These are phyloP conservation scores for Berghia stephanieae DNA, from an alignment of 1,140 invertebrate species.

Conservation along the genomic window DNA sequence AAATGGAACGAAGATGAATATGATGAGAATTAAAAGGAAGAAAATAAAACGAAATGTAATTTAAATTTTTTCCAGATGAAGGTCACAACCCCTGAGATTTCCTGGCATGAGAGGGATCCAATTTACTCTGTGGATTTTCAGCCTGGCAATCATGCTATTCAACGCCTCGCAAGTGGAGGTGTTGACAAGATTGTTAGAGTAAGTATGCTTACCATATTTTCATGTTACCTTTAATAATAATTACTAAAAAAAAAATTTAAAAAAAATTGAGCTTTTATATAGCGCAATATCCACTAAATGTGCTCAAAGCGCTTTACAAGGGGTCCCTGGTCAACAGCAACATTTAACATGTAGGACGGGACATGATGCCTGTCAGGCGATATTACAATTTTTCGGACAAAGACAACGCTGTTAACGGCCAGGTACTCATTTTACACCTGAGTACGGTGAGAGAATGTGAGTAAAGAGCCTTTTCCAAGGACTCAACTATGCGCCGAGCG, in stretches of 20 bases:
- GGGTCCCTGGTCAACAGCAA: not conserved
- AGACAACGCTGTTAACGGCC: too few relatives aligned
- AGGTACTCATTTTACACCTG: too few relatives aligned
- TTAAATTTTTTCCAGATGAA: conserved; percentile 60
- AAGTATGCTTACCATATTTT: conserved; percentile 54
- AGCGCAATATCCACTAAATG: not conserved
- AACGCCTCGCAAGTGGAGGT: conserved; percentile 88
- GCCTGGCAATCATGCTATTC: conserved; percentile 70
- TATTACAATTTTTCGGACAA: too few relatives aligned
- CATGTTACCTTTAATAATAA: not conserved
- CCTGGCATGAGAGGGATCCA: conserved; percentile 95
- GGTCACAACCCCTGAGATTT: conserved; percentile 91
- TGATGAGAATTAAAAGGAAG: too few relatives aligned
- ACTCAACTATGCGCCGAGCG: too few relatives aligned
- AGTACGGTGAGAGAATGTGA: too few relatives aligned
- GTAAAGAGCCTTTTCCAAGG: too few relatives aligned
- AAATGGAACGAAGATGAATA: too few relatives aligned
- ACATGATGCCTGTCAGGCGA: not conserved
- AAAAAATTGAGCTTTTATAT: too few relatives aligned
- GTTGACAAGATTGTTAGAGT: conserved; percentile 90
- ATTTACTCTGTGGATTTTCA: conserved; percentile 92
- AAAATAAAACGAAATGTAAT: too few relatives aligned
- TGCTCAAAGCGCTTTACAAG: not conserved
- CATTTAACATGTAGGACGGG: not conserved
- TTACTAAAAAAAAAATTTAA: not conserved